Conservation (phyloP, 2,113 vertebrate genomes). For the Tautogolabrus adspersus region DNA sequence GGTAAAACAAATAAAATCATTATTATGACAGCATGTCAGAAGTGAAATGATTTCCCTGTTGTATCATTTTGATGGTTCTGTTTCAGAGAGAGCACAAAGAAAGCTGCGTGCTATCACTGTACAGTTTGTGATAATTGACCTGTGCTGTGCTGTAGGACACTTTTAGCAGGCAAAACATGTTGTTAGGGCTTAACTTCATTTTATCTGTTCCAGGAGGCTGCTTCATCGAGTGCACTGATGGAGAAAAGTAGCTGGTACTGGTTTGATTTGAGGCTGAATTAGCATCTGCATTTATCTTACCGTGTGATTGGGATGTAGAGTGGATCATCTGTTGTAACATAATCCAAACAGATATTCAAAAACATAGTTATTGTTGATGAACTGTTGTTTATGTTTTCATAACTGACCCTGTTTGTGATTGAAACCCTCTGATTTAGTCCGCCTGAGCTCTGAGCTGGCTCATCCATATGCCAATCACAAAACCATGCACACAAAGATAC, state of each 20-base stretch:
- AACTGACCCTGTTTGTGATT: too few relatives aligned
- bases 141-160: conserved; percentile 2
- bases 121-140: conserved; percentile 4
- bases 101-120: neutral
- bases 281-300: neutral
- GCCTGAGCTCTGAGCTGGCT: too few relatives aligned
- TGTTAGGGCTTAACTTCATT: neutral
- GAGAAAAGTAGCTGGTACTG: neutral
- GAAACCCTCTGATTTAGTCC: too few relatives aligned
- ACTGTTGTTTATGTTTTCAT: too few relatives aligned
- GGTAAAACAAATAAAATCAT: neutral
- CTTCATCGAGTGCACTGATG: neutral
- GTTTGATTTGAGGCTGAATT: conserved; percentile 9
- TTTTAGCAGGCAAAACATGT: conserved; percentile 13
- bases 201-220: conserved; percentile 1
- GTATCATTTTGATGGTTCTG: neutral
- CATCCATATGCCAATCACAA: too few relatives aligned
- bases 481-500: neutral
- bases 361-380: too few relatives aligned
- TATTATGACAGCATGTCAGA: neutral
- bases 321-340: neutral
- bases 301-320: neutral
- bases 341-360: neutral
- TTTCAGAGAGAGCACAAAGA: neutral
- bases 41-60: neutral